These are phyloP conservation scores for Tenebrosternarchus preto DNA, from an alignment of 2,113 vertebrate genomes.

Conservation along the genomic window DNA sequence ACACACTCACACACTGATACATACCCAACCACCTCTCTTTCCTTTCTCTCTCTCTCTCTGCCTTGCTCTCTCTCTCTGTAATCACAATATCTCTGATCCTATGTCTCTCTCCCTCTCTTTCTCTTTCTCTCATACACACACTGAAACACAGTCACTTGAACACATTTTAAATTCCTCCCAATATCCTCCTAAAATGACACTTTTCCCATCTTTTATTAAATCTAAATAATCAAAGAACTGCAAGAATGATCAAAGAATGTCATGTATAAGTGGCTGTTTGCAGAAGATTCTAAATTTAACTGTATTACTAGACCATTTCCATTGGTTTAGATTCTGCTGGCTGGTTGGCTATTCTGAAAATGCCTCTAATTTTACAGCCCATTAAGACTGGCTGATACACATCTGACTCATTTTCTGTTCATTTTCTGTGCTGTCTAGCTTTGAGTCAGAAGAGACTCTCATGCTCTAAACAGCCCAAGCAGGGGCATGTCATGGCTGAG, in stretches of 20 bases:
- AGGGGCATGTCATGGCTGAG: background rate
- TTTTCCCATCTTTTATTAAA: background rate
- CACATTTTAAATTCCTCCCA: too few species aligned
- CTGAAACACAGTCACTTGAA: too few species aligned
- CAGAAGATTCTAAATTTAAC: background rate
- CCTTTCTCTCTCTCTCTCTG: too few species aligned
- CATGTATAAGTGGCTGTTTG: background rate
- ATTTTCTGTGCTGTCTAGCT: background rate
- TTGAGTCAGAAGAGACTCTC: background rate
- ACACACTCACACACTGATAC: background rate
- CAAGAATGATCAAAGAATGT: too few species aligned
- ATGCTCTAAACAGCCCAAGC: background rate
- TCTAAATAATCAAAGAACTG: background rate
- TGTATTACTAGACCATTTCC: background rate
- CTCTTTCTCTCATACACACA: too few species aligned
- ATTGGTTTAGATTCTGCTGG: too few species aligned
- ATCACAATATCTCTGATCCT: too few species aligned
- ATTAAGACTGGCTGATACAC: background rate
- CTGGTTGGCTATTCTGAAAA: background rate
- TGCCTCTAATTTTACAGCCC: background rate
- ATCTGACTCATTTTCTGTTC: background rate
- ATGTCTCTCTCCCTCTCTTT: too few species aligned
- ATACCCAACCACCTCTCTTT: background rate
- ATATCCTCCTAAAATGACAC: background rate
- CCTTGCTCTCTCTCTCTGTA: too few species aligned